Base-by-base conservation (phyloP, 92 coral and sea anemone genomes). In the Phymanthus crucifer region DNA sequence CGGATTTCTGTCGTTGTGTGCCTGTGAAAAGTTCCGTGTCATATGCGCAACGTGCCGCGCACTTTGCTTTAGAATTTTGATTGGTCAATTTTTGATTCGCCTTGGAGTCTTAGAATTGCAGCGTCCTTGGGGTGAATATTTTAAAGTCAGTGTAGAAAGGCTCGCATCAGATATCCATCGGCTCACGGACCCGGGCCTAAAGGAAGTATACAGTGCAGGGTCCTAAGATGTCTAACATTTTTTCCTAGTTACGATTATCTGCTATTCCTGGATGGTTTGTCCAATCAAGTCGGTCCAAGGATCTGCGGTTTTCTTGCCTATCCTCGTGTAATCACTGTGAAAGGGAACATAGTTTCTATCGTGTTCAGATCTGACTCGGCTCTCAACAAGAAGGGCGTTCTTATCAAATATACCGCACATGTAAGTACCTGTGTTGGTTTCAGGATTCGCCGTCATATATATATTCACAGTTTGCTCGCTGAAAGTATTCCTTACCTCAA, bases 231-330 rank as follows among this genome's bases (percentile, higher is more conserved):
- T 54, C 64, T 54, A 21, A 1, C 64, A 3, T 21, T 19, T 45
- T n/a, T 52, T 88, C 47, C 69, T 52, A 93, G 97, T 79, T 93
- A 90, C 71, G 97, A 93, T 66, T 93, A 90, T 83, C 40, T 93
- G 19, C 80, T 87, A 16, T 82, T 93, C 43, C 33, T 81, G 70
- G 97, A 93, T 67, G 82, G 87, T 38, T 37, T 93, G 56, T 82
- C 77, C 74, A 82, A 82, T 47, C 79, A 73, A 82, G 86, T 82
- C 6, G 86, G 80, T 27, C 36, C 79, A 32, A 82, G 78, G 67
- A 14, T 82, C 31, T 82, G 86, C 50, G 86, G 86, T 0, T 69
- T 75, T 38, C 66, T 82, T 9, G 75, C 78, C 32, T 66, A 45
- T 18, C 73, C 86, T 36, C 86, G 86, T 9, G 73, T 75, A 31